These are phyloP conservation scores for Brachionus sp. DNA, from an alignment of 1,140 invertebrate species.

Conservation along the genomic window DNA sequence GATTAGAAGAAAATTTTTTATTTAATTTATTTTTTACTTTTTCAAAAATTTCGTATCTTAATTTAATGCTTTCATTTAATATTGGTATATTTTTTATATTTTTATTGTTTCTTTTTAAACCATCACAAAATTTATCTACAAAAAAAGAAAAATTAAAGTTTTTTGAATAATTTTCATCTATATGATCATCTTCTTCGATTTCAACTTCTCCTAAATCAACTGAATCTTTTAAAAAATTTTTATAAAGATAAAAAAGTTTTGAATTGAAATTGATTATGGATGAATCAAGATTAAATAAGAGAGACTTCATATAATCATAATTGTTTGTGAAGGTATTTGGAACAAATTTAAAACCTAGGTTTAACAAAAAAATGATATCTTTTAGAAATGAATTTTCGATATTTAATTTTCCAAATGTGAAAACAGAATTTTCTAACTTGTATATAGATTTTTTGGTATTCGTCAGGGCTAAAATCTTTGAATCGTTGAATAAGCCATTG, in stretches of 20 bases:
- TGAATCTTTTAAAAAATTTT: too few relatives aligned
- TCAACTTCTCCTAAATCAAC: too few relatives aligned
- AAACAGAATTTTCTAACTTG: background rate
- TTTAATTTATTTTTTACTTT: too few relatives aligned
- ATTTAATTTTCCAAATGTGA: background rate
- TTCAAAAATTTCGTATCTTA: too few relatives aligned
- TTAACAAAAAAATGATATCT: background rate
- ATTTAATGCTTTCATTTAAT: too few relatives aligned
- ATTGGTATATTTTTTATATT: too few relatives aligned
- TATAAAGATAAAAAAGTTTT: too few relatives aligned
- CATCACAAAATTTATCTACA: too few relatives aligned
- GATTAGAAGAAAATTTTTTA: background rate
- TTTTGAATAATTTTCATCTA: too few relatives aligned
- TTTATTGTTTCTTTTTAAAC: too few relatives aligned
- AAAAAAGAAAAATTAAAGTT: too few relatives aligned
- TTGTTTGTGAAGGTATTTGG: background rate
- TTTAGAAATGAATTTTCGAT: background rate
- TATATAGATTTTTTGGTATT: background rate
- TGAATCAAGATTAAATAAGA: background rate
- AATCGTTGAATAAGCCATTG: background rate
- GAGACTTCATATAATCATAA: background rate
- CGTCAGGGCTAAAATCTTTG: background rate
- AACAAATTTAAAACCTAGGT: background rate
- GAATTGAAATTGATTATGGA: background rate
- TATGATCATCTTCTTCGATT: too few relatives aligned